Base-by-base conservation (phyloP, 1,140 invertebrate species). In the Trichonephila clavata region DNA sequence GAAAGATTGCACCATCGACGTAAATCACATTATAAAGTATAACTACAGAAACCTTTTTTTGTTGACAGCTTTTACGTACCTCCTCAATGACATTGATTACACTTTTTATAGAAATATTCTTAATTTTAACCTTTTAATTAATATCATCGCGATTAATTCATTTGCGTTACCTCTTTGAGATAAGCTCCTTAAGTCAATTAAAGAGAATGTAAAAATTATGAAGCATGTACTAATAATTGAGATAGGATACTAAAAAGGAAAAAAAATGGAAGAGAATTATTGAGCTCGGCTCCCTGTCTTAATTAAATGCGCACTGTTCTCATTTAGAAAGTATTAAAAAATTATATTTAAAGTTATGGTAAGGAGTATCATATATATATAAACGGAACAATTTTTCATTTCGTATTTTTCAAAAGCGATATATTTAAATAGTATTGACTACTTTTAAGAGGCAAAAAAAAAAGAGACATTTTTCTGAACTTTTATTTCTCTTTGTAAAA, bases 121-220 rank as follows among this genome's bases (percentile, higher is more conserved):
- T 77, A 27, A 39, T 77, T 77, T 77, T 77, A 32, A 39, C 71
- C 71, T 77, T 77, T 77, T 77, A 77, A 77, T 77, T 77, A 77
- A 77, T 39, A 32, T 77, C 71, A 77, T 10, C 71, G 16, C 32
- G 27, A 77, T 77, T 77, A 77, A 77, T 77, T 32, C 27, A 18
- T 39, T 68, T 32, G 32, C 71, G 71, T 39, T 32, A 27, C 32
- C 18, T 27, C 65, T 77, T 77, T 27, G 18, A 77, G 71, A 77
- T 77, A 77, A 77, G 71, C 71, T 77, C 71, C 32, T 77, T 77
- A 77, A 77, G 71, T 77, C 71, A 77, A 77, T 77, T 77, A 77
- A 77, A 77, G 71, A 18, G 27, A 8, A 16, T 77, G 71, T 77
- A 77, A 77, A 77, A 77, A 77, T 77, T 77, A 77, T 39, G 27